Conservation (phyloP, 23 tunicate genomes). For the Botrylloides violaceus region DNA sequence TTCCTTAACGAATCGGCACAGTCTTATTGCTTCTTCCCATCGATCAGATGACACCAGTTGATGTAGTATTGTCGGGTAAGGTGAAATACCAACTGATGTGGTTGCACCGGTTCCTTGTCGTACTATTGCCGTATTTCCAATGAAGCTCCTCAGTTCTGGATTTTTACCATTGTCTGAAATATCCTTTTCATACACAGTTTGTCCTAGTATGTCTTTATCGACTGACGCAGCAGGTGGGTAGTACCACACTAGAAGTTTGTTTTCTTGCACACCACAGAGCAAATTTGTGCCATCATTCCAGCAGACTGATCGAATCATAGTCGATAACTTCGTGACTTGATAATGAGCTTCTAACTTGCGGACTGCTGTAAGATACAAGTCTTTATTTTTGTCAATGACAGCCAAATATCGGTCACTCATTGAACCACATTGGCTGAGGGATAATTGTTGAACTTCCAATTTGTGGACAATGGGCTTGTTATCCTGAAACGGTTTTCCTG, state of each 20-base stretch:
- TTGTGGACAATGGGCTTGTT: slow-evolving; percentile 55
- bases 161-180: slow-evolving; percentile 66
- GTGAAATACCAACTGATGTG: slow-evolving; percentile 46
- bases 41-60: slow-evolving; percentile 43
- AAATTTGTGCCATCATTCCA: slow-evolving; percentile 71
- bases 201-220: slow-evolving; percentile 53
- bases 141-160: slow-evolving; percentile 41
- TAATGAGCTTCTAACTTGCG: slow-evolving; percentile 23
- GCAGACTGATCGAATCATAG: slow-evolving; percentile 65
- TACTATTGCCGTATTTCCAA: slow-evolving; percentile 42
- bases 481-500: slow-evolving; percentile 51
- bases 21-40: slow-evolving; percentile 76
- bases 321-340: slow-evolving; percentile 44
- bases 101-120: slow-evolving; percentile 65
- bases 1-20: slow-evolving; percentile 78
- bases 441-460: slow-evolving; percentile 40
- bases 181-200: slow-evolving; percentile 66
- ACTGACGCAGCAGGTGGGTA: slow-evolving; percentile 65
- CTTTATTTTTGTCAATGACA: slow-evolving; percentile 79
- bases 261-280: slow-evolving; percentile 80
- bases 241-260: slow-evolving; percentile 62
- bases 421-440: slow-evolving; percentile 55
- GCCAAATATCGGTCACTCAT: slow-evolving; percentile 52
- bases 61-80: slow-evolving; percentile 72
- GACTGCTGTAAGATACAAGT: slow-evolving; percentile 56